These are phyloP conservation scores for Nephrotoma flavescens DNA, from an alignment of 2,888 invertebrate genomes.

Conservation along the genomic window DNA sequence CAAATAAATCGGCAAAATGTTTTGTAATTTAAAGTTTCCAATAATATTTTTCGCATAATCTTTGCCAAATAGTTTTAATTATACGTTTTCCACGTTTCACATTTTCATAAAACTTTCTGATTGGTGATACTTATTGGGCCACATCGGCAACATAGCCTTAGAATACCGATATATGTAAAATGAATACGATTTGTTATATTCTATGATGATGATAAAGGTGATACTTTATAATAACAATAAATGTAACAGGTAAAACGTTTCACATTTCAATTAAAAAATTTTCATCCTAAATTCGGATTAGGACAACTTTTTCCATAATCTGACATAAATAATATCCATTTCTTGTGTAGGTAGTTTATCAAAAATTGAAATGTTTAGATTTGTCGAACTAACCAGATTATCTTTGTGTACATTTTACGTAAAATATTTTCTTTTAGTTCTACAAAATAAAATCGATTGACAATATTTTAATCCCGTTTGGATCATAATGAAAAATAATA, in stretches of 20 bases:
- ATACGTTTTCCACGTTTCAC: too few species aligned
- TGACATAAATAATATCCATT: not conserved
- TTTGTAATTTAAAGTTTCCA: too few species aligned
- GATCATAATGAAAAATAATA: not conserved
- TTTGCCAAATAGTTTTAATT: too few species aligned
- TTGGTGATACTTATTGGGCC: too few species aligned
- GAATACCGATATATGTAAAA: too few species aligned
- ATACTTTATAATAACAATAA: not conserved
- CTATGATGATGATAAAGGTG: not conserved
- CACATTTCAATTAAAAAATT: not conserved
- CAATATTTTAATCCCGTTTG: not conserved
- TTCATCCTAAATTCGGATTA: not conserved
- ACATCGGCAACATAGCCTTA: too few species aligned
- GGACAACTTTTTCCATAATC: not conserved
- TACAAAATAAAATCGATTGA: not conserved
- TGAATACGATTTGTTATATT: too few species aligned
- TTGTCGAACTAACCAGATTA: not conserved
- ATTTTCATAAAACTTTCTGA: too few species aligned
- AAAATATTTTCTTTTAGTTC: not conserved
- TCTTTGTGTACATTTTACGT: not conserved
- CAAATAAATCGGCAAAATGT: too few species aligned
- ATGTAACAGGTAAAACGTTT: not conserved
- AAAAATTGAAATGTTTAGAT: not conserved
- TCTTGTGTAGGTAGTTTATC: not conserved
- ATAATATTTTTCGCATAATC: too few species aligned